phyloP scores from a whole-genome alignment of 2,113 vertebrate species.

The Daboia siamensis region DNA sequence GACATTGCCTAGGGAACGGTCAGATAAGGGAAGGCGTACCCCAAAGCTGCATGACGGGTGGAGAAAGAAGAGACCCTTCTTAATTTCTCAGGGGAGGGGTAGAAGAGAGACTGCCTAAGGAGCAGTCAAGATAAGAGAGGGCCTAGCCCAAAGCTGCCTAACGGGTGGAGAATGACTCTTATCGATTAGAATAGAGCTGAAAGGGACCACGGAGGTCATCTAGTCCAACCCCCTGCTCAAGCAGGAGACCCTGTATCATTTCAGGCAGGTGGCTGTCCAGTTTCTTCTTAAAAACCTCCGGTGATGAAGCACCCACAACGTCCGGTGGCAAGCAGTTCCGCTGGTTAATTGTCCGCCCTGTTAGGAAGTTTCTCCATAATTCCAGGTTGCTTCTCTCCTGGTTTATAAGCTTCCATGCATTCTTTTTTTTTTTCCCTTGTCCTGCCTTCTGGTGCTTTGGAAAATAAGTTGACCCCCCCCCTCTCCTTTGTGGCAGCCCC shows the following conservation, averaged over 20 bases:
- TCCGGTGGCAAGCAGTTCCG: neutral
- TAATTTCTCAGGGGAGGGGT: no score
- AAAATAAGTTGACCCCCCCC: neutral
- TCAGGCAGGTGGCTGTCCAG: neutral
- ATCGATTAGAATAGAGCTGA: no score
- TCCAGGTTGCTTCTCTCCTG: neutral
- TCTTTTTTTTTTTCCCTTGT: neutral
- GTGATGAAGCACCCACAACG: neutral
- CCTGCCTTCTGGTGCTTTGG: fast-evolving
- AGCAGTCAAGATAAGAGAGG: no score
- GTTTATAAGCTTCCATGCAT: neutral
- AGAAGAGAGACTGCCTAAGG: no score
- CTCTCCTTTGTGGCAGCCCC: neutral
- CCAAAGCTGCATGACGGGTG: no score
- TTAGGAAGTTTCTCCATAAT: neutral
- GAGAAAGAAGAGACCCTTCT: no score
- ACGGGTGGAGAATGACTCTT: no score
- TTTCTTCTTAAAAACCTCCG: neutral
- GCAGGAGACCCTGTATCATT: neutral
- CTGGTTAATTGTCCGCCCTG: neutral
- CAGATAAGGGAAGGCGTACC: no score
- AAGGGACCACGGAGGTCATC: neutral
- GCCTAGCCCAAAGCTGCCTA: no score
- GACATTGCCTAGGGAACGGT: no score
- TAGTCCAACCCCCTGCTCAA: neutral